These are phyloP conservation scores for Cranoglanis bouderius DNA, from an alignment of 2,113 vertebrate genomes.

Conservation along the genomic window DNA sequence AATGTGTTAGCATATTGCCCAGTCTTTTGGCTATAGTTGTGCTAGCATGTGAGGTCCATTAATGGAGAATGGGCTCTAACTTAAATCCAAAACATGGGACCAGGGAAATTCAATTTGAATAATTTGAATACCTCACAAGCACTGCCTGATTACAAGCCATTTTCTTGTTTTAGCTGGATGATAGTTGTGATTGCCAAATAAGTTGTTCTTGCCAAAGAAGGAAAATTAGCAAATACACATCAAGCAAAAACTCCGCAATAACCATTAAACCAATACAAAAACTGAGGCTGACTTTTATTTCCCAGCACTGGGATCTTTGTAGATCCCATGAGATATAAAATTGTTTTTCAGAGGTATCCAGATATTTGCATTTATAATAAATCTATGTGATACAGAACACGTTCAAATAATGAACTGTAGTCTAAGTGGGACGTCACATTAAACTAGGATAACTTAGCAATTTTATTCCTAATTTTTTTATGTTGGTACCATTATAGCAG, in stretches of 20 bases:
- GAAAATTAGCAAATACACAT: background rate
- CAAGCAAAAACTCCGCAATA: background rate
- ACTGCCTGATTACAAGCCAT: conserved; percentile 33
- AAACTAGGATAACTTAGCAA: background rate
- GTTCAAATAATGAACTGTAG: too few relatives aligned
- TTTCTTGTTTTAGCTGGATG: conserved; percentile 12
- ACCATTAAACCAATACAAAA: background rate
- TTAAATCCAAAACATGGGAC: conserved; percentile 57
- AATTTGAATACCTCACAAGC: conserved; percentile 40
- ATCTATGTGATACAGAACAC: background rate
- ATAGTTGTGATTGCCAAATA: background rate
- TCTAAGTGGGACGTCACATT: too few relatives aligned
- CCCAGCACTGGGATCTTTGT: background rate
- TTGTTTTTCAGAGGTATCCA: background rate
- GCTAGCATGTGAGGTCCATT: conserved; percentile 54
- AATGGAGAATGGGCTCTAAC: conserved; percentile 24
- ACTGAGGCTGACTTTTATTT: background rate
- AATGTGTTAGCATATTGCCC: background rate
- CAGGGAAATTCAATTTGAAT: conserved; percentile 53
- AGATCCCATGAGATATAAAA: background rate
- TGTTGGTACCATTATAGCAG: background rate
- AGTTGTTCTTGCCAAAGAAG: background rate
- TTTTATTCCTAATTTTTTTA: background rate
- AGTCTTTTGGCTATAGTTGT: conserved; percentile 17
- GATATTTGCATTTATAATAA: background rate